Conservation (phyloP, 2,797 vertebrate genomes). For the Sebastolobus altivelis region DNA sequence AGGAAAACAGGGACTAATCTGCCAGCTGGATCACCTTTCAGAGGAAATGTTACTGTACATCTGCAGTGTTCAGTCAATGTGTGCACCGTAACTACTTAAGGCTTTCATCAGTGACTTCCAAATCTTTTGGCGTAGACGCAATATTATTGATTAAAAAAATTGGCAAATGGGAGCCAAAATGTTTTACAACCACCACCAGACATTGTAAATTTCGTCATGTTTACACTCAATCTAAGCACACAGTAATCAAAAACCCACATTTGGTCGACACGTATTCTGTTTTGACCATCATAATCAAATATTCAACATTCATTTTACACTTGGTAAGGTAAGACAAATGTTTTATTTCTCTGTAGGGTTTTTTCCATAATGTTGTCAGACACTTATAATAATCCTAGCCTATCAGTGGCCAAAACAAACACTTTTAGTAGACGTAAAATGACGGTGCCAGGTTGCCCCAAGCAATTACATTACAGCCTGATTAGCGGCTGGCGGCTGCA, state of each 20-base stretch:
- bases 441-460: too few species aligned
- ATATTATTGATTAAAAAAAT: not conserved
- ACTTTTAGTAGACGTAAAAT: too few species aligned
- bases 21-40: constrained; percentile 35
- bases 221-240: not conserved
- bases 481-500: not conserved
- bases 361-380: too few species aligned
- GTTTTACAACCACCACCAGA: not conserved
- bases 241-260: not conserved
- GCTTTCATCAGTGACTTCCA: not conserved
- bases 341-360: too few species aligned
- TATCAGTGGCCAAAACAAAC: too few species aligned
- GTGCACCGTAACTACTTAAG: not conserved
- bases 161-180: not conserved
- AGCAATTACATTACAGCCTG: too few species aligned
- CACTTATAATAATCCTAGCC: too few species aligned
- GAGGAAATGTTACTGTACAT: not conserved
- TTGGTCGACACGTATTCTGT: not conserved
- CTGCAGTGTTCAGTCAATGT: not conserved
- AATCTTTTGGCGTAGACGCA: not conserved
- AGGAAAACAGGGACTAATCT: constrained; percentile 15
- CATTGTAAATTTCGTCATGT: not conserved
- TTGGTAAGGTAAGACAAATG: too few species aligned
- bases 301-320: not conserved
- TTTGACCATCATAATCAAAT: not conserved